These are phyloP conservation scores for Pseudomyrmex concolor DNA, from an alignment of 1,140 invertebrate species.

Conservation along the genomic window DNA sequence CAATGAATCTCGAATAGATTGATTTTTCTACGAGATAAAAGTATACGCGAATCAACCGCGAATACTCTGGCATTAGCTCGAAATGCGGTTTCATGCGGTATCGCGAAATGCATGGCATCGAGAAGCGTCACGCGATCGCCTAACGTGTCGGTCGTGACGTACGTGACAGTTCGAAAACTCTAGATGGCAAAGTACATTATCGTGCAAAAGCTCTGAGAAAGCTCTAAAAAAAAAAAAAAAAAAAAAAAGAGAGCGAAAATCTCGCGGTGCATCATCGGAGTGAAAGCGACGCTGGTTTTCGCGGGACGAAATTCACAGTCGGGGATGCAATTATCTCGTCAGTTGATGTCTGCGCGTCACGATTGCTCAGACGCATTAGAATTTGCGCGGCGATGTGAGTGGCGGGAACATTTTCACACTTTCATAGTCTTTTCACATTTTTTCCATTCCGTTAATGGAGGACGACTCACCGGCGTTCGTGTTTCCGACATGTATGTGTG, in stretches of 20 bases:
- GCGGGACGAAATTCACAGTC: conserved; percentile 28
- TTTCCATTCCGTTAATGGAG: background rate
- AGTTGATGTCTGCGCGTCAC: background rate
- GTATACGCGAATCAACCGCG: no score
- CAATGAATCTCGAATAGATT: no score
- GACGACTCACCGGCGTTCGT: no score
- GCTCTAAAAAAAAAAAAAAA: background rate
- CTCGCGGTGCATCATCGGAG: conserved; percentile 21
- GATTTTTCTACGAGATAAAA: no score
- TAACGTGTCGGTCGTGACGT: conserved; percentile 37
- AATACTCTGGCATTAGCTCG: no score
- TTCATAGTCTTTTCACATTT: background rate
- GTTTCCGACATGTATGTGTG: no score
- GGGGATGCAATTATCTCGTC: conserved; percentile 9
- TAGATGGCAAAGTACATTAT: background rate
- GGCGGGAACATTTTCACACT: background rate
- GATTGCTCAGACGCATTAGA: background rate
- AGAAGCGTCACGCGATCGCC: conserved; percentile 29
- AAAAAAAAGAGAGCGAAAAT: conserved; percentile 3
- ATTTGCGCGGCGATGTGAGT: background rate
- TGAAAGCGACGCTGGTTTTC: conserved; percentile 53
- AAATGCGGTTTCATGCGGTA: no score
- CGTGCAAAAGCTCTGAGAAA: background rate
- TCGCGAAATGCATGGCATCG: conserved; percentile 7
- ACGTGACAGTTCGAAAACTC: conserved; percentile 9